These are phyloP conservation scores for Poeciliopsis infans DNA, from an alignment of 2,797 vertebrate genomes.

Conservation along the genomic window DNA sequence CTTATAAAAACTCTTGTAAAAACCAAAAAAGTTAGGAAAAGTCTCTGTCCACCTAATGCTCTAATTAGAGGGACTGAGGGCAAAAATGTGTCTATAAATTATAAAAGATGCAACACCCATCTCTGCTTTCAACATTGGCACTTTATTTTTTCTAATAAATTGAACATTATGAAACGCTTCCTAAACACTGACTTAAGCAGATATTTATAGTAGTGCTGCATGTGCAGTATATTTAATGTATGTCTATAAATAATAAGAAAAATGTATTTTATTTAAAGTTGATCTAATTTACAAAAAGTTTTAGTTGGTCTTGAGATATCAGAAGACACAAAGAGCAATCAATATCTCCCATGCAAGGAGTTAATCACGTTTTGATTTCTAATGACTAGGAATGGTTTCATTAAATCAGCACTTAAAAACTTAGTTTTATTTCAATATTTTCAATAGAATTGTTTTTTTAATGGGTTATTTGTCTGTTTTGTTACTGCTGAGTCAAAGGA, in stretches of 20 bases:
- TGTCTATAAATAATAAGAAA: too few relatives aligned
- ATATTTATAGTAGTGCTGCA: neutral
- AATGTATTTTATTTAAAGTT: neutral
- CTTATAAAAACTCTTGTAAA: too few relatives aligned
- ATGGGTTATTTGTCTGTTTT: neutral
- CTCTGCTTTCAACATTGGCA: neutral
- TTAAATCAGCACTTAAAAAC: neutral
- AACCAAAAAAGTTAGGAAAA: too few relatives aligned
- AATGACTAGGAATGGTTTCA: neutral
- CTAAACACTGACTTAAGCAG: neutral
- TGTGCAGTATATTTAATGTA: too few relatives aligned
- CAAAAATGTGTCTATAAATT: too few relatives aligned
- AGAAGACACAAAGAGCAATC: neutral
- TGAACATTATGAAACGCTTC: neutral
- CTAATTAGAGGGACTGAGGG: too few relatives aligned
- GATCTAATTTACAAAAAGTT: neutral
- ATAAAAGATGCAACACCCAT: neutral
- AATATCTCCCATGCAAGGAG: neutral
- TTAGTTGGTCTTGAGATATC: too few relatives aligned
- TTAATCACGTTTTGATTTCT: neutral
- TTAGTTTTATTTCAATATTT: neutral
- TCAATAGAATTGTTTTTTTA: neutral
- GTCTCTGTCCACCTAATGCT: too few relatives aligned
- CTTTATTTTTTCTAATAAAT: neutral
- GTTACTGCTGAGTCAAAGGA: neutral